phyloP scores from a whole-genome alignment of 2,113 vertebrate species.

The Synodontis membranacea region DNA sequence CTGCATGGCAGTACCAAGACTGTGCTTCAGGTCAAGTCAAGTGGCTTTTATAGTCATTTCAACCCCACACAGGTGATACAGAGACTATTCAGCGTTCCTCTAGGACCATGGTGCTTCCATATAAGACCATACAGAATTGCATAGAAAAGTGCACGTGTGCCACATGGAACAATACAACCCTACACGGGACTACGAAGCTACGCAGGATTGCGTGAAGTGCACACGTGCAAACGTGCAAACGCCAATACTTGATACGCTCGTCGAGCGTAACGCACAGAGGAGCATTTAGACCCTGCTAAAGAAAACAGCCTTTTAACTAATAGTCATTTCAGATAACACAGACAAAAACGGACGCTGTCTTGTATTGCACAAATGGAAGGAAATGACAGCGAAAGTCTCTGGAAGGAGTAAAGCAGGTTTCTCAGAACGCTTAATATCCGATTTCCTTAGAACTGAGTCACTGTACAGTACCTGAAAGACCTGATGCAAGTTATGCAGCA shows the following conservation, averaged over 20 bases:
- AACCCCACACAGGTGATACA: too few relatives aligned
- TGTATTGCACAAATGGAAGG: neutral
- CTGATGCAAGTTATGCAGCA: neutral
- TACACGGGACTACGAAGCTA: too few relatives aligned
- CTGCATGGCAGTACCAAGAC: neutral
- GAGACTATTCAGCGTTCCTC: too few relatives aligned
- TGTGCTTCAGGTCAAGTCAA: too few relatives aligned
- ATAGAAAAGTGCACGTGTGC: too few relatives aligned
- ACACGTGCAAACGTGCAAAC: too few relatives aligned
- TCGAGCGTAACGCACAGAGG: too few relatives aligned
- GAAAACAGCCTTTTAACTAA: neutral
- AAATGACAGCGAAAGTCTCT: neutral
- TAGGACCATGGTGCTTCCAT: too few relatives aligned
- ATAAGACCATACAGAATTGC: too few relatives aligned
- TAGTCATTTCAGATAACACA: neutral
- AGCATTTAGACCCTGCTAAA: neutral
- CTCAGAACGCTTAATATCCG: neutral
- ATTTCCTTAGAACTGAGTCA: neutral
- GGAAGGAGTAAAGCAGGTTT: neutral
- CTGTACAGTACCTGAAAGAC: neutral
- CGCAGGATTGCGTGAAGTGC: too few relatives aligned
- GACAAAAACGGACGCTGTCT: neutral
- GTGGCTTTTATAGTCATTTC: too few relatives aligned
- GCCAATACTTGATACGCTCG: neutral
- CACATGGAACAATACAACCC: too few relatives aligned